phyloP scores from a whole-genome alignment of 2,888 invertebrate species.

The Drosophila neonasuta region DNA sequence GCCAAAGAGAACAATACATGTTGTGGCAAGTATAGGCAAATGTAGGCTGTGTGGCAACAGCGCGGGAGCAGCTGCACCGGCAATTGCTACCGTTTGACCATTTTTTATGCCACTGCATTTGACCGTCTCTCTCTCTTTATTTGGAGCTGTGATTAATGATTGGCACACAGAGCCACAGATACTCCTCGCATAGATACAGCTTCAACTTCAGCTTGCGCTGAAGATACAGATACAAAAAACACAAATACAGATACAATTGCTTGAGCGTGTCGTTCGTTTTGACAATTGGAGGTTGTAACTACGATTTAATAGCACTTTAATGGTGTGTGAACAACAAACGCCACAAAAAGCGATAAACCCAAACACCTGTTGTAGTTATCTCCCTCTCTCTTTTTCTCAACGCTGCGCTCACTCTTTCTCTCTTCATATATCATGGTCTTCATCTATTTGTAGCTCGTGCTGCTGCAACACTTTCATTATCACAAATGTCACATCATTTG shows the following conservation, averaged over 20 bases:
- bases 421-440: constrained; percentile 32
- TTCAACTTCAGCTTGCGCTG: constrained; percentile 16
- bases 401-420: neutral
- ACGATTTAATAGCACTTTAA: constrained; percentile 78
- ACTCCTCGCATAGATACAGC: constrained; percentile 12
- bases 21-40: constrained; percentile 49
- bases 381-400: neutral
- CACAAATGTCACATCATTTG: constrained; percentile 80
- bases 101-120: constrained; percentile 52
- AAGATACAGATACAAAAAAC: constrained; percentile 24
- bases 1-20: constrained; percentile 33
- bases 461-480: constrained; percentile 76
- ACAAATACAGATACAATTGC: constrained; percentile 29
- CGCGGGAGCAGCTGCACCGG: constrained; percentile 9
- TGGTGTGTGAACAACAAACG: constrained; percentile 56
- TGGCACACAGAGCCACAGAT: constrained; percentile 20
- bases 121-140: constrained; percentile 65
- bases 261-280: constrained; percentile 38
- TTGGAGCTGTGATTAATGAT: constrained; percentile 69
- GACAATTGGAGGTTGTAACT: constrained; percentile 69
- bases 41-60: constrained; percentile 8
- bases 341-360: constrained; percentile 39
- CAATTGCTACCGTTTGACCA: constrained; percentile 56
- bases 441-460: constrained; percentile 53
- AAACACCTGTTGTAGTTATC: constrained; percentile 72